Conservation (phyloP, 2,797 vertebrate genomes). For the Silurus lanzhouensis region DNA sequence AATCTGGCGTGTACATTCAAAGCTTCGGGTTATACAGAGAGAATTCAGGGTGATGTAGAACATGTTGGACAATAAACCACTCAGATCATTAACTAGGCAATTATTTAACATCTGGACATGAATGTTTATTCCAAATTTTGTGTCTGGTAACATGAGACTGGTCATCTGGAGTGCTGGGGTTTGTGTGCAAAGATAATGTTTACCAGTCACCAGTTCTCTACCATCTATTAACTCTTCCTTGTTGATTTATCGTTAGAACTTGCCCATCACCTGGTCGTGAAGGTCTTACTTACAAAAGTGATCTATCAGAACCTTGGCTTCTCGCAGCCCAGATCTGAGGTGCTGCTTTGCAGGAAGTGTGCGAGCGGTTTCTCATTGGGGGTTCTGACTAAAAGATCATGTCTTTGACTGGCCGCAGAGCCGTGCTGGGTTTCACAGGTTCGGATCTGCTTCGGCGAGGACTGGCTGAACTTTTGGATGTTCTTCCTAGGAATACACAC, state of each 20-base stretch:
- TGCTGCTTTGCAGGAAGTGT: neutral
- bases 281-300: neutral
- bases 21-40: neutral
- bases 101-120: neutral
- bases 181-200: neutral
- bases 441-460: constrained; percentile 62
- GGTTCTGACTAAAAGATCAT: constrained; percentile 55
- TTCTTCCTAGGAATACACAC: constrained; percentile 59
- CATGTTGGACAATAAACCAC: neutral
- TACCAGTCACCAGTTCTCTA: neutral
- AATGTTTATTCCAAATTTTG: neutral
- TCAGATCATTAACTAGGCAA: neutral
- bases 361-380: neutral
- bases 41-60: neutral
- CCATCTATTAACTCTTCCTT: neutral
- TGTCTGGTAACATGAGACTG: too few relatives aligned
- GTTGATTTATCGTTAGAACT: neutral
- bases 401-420: constrained; percentile 79
- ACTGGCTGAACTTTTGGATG: constrained; percentile 65
- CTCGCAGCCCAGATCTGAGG: neutral
- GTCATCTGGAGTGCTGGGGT: neutral
- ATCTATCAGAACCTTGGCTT: neutral
- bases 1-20: neutral
- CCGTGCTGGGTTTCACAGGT: constrained; percentile 65
- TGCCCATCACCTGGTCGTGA: neutral